These are phyloP conservation scores for Virgularia gustaviana DNA, from an alignment of 92 coral and sea anemone species.

Conservation along the genomic window DNA sequence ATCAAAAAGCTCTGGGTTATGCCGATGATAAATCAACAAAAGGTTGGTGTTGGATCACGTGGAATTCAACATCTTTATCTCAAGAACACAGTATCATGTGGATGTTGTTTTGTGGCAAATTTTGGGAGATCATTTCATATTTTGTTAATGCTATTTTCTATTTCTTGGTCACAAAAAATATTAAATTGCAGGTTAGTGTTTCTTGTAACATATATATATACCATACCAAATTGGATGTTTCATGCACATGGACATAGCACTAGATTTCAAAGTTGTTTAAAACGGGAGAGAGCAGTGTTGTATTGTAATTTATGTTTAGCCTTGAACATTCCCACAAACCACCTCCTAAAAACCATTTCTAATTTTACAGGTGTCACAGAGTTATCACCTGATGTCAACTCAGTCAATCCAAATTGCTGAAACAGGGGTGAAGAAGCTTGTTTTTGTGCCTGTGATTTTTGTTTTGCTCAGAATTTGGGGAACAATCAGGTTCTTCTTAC, in stretches of 20 bases:
- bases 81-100: conserved; percentile 35
- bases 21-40: conserved; percentile 47
- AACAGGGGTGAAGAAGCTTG: conserved; percentile 64
- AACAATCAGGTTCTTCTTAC: conserved; percentile 66
- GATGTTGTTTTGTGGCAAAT: conserved; percentile 84
- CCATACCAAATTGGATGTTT: too few relatives aligned
- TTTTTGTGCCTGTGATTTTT: conserved; percentile 72
- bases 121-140: conserved; percentile 79
- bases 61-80: too few relatives aligned
- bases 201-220: too few relatives aligned
- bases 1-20: conserved; percentile 52
- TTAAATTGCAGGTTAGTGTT: conserved; percentile 65
- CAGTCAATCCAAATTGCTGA: conserved; percentile 56
- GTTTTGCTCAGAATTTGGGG: conserved; percentile 89
- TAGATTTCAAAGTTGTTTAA: too few relatives aligned
- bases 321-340: too few relatives aligned
- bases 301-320: too few relatives aligned
- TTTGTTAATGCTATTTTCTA: conserved; percentile 54
- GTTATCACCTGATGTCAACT: conserved; percentile 11
- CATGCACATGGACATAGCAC: too few relatives aligned
- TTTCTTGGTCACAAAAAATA: conserved; percentile 52
- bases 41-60: conserved; percentile 86
- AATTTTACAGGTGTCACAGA: conserved; percentile 9
- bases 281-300: too few relatives aligned
- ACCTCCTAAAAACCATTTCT: neutral